Percentiles rank a stretch among this genome's conserved stretches.
Conservation (phyloP, 2,888 invertebrate genomes). For the Standfussiana lucernea region DNA sequence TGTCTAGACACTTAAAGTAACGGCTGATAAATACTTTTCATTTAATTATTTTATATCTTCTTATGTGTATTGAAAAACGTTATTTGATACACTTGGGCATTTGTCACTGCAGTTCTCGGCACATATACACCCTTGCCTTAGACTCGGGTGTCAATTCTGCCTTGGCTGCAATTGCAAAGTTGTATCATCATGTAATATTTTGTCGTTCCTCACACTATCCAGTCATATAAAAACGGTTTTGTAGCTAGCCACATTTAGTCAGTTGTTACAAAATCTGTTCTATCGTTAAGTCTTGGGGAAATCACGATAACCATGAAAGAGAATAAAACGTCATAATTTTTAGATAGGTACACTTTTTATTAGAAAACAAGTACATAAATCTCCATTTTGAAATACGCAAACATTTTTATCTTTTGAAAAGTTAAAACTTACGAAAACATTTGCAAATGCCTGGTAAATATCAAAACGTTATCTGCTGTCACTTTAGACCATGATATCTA, state of each 20-base stretch:
- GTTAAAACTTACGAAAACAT: conserved; percentile 29
- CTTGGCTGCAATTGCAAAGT: too few species aligned
- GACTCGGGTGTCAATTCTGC: too few species aligned
- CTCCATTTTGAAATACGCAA: conserved; percentile 31
- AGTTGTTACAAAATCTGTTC: background rate
- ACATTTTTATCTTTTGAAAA: conserved; percentile 52
- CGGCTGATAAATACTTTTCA: too few species aligned
- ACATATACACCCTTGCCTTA: too few species aligned
- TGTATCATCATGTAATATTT: too few species aligned
- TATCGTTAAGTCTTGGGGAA: background rate
- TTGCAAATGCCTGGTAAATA: conserved; percentile 24
- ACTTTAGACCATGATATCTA: background rate
- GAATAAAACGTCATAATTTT: background rate
- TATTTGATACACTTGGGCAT: too few species aligned
- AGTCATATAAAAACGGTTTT: too few species aligned
- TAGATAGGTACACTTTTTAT: background rate
- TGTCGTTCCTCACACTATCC: too few species aligned
- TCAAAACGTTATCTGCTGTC: conserved; percentile 32
- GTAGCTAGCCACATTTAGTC: background rate
- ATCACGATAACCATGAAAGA: background rate
- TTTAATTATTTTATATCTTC: too few species aligned
- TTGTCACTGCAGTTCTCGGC: too few species aligned
- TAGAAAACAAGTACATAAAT: conserved; percentile 9
- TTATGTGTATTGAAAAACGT: too few species aligned
- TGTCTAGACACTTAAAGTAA: too few species aligned